These are phyloP conservation scores for Apotomis capreana DNA, from an alignment of 2,888 invertebrate species.

Conservation along the genomic window DNA sequence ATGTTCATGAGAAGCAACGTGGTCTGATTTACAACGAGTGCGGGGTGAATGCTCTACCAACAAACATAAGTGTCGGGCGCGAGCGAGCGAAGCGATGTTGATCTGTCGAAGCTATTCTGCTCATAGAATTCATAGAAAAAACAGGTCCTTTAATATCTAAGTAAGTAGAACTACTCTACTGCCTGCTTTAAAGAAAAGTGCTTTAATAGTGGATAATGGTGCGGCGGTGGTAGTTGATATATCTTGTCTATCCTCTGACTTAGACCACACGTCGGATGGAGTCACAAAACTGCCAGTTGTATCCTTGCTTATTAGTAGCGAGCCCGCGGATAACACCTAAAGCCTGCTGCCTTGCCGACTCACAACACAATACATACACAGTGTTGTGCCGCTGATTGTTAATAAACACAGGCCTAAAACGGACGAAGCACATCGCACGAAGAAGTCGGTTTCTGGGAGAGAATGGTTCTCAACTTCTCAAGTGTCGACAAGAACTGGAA, in stretches of 20 bases:
- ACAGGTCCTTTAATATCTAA: no score
- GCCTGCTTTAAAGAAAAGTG: no score
- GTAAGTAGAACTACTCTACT: no score
- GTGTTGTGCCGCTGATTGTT: no score
- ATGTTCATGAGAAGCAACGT: conserved; percentile 79
- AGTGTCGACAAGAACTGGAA: no score
- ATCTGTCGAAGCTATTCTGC: neutral
- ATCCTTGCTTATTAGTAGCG: conserved; percentile 68
- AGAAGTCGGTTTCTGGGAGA: no score
- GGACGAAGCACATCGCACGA: no score
- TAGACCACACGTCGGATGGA: conserved; percentile 47
- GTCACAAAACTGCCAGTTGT: conserved; percentile 71
- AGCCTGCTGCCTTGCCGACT: conserved; percentile 47
- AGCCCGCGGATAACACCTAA: conserved; percentile 62
- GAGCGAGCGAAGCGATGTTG: conserved; percentile 38
- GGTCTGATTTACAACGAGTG: conserved; percentile 73
- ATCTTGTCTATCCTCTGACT: conserved; percentile 39
- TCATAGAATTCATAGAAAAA: no score
- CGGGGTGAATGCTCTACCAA: conserved; percentile 16
- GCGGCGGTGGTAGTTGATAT: no score
- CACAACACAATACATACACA: neutral
- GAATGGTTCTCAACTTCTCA: no score
- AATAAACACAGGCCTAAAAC: no score
- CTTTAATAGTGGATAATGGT: no score
- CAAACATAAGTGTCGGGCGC: conserved; percentile 43